Conservation (phyloP, 2,113 vertebrate genomes). For the Mastomys coucha region DNA sequence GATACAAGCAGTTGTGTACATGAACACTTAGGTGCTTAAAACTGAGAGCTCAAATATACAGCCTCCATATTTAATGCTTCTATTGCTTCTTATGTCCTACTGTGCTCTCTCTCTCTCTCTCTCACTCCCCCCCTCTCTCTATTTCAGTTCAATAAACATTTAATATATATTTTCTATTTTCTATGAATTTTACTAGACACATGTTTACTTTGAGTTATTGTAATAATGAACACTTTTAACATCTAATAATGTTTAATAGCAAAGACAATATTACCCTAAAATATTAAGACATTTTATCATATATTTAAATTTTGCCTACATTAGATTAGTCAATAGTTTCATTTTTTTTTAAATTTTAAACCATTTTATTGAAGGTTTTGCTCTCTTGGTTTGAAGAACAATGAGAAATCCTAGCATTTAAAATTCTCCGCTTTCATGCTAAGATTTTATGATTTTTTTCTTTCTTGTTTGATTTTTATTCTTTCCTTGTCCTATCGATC, state of each 20-base stretch:
- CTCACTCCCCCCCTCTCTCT: neutral
- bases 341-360: neutral
- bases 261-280: neutral
- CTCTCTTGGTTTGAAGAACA: neutral
- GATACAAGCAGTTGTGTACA: neutral
- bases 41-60: neutral
- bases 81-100: neutral
- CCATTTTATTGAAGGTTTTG: neutral
- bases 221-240: neutral
- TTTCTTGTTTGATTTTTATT: no score
- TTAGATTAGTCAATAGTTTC: neutral
- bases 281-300: neutral
- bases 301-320: neutral
- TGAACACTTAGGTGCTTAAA: neutral
- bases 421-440: neutral
- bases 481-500: no score
- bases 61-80: neutral
- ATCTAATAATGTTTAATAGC: neutral
- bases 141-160: neutral
- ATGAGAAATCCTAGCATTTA: neutral
- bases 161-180: neutral
- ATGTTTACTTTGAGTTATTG: neutral
- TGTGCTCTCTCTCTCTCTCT: neutral
- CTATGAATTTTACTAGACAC: neutral
- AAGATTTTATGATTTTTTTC: no score